These are phyloP conservation scores for Drosophila saltans DNA, from an alignment of 1,140 invertebrate genomes.

Conservation along the genomic window DNA sequence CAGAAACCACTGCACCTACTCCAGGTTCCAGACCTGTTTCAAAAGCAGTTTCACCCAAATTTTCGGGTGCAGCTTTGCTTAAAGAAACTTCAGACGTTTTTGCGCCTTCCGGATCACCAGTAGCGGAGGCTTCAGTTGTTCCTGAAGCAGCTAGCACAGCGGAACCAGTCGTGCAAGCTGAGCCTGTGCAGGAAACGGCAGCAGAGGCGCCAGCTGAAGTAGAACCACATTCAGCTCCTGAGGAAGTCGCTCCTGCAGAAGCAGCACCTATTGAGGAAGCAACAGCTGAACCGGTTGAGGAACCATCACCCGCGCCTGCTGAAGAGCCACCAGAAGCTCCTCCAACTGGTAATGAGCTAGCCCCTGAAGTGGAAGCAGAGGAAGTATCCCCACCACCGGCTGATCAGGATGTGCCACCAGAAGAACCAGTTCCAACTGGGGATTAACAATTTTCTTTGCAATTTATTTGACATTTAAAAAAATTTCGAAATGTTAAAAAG, in stretches of 20 bases:
- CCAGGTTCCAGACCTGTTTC: not conserved
- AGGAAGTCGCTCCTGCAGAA: slow-evolving; percentile 10
- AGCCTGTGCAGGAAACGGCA: not conserved
- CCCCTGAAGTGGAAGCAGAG: slow-evolving; percentile 11
- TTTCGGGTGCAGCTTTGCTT: not conserved
- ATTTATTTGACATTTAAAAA: slow-evolving; percentile 16
- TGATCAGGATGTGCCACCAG: slow-evolving; percentile 14
- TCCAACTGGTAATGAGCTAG: not conserved
- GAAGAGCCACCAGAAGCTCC: not conserved
- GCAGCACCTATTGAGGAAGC: slow-evolving; percentile 8
- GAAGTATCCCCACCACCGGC: slow-evolving; percentile 6
- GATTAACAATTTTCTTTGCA: slow-evolving; percentile 25
- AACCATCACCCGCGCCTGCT: not conserved
- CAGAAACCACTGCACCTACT: not conserved
- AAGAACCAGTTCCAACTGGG: slow-evolving; percentile 14
- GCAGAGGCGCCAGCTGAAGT: slow-evolving; percentile 2
- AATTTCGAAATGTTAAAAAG: slow-evolving; percentile 19
- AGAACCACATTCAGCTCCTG: slow-evolving; percentile 6
- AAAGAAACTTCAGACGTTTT: not conserved
- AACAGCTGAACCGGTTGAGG: slow-evolving; percentile 18
- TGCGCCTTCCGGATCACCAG: not conserved
- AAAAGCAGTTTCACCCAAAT: not conserved
- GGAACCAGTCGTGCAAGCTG: not conserved
- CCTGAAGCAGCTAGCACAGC: not conserved
- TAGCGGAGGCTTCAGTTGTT: not conserved